Base-by-base conservation (phyloP, 2,888 invertebrate species). In the Nematopogon swammerdamellus region DNA sequence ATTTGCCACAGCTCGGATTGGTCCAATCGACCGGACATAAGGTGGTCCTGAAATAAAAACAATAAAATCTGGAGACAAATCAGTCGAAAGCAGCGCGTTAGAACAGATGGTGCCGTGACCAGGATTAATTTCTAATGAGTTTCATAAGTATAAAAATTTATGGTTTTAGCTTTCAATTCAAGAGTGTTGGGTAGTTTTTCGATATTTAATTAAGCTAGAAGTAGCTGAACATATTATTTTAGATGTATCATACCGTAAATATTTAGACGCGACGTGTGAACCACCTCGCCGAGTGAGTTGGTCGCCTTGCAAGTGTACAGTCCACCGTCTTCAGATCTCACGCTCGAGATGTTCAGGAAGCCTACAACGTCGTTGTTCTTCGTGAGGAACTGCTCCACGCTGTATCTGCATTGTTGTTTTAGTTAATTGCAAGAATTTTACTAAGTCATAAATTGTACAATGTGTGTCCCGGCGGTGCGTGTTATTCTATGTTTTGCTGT, bases 321-420 rank as follows among this genome's bases (percentile, higher is more conserved):
- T 1, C 92, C 94, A 2, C 93, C 93, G 63, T 94, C 93, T 60
- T 91, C 88, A 1, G 91, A 86, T 19, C 88, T 81, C 43, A 90
- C 88, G 42, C 87, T 85, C 18, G 89, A 85, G 61, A 92, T 90
- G 79, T 92, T 92, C 58, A 92, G 82, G 74, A 91, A 91, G 72
- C 90, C 91, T 61, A 92, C 88, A 53, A 92, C 90, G 63, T 92
- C 91, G 54, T 91, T 91, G 19, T 83, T 83, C 61, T 88, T 87
- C 57, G 90, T 89, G 44, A 91, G 88, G 67, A 90, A 91, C 70
- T 92, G 92, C 55, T 91, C 91, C 57, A 92, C 87, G 55, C 89
- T 87, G 68, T 89, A 91, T 56, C 80, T 80, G 62, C 18, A 58
- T n/a, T n/a, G n/a, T n/a, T n/a, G n/a, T n/a, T n/a, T n/a, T n/a